These are phyloP conservation scores for Castor canadensis DNA, from an alignment of 2,113 vertebrate species.

Conservation along the genomic window DNA sequence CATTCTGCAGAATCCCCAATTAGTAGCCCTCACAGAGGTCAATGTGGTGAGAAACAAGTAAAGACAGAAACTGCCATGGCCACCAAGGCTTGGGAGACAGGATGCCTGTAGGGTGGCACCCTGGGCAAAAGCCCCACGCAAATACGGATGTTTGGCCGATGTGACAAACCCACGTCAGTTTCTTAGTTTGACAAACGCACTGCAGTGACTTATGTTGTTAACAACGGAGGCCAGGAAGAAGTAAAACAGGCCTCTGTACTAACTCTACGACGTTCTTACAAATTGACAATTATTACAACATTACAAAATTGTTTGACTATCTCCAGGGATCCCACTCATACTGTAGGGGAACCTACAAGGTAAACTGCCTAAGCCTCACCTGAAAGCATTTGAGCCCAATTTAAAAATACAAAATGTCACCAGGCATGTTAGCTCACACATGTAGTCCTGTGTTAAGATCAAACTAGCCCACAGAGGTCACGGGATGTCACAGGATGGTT, in stretches of 20 bases:
- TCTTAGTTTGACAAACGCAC: not conserved
- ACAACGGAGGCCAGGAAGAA: too few relatives aligned
- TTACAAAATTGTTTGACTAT: not conserved
- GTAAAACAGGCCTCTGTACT: fast-evolving
- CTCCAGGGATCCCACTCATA: not conserved
- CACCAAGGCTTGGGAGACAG: not conserved
- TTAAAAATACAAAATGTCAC: not conserved
- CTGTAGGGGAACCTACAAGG: not conserved
- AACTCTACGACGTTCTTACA: not conserved
- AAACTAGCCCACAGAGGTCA: too few relatives aligned
- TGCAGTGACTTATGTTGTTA: not conserved
- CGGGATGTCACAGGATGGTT: too few relatives aligned
- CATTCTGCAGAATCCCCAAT: not conserved
- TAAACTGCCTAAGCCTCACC: not conserved
- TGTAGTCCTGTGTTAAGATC: too few relatives aligned
- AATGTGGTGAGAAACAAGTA: not conserved
- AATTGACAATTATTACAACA: not conserved
- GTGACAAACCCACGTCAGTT: fast-evolving
- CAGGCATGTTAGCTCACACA: too few relatives aligned
- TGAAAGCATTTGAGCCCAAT: not conserved
- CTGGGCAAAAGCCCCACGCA: not conserved
- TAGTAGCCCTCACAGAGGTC: not conserved
- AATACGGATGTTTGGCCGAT: not conserved
- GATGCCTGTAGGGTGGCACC: not conserved
- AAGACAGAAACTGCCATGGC: not conserved